These are phyloP conservation scores for Siniperca knerii DNA, from an alignment of 2,113 vertebrate genomes.

Conservation along the genomic window DNA sequence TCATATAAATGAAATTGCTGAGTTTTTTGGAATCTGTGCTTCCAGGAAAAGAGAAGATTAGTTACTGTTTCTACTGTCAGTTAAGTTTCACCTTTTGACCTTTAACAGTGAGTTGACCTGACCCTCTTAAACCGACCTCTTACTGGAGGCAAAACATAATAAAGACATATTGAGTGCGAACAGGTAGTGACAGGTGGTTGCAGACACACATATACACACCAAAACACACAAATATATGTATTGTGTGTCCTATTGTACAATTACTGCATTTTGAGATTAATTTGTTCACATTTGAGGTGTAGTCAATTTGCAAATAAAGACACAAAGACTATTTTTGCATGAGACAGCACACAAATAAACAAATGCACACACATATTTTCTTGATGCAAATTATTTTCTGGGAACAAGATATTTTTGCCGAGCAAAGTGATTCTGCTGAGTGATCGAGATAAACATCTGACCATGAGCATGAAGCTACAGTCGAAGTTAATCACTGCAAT, in stretches of 20 bases:
- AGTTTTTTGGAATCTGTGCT: not conserved
- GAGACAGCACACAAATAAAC: not conserved
- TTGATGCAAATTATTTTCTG: not conserved
- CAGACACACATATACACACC: not conserved
- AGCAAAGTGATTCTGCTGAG: conserved; percentile 5
- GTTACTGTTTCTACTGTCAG: not conserved
- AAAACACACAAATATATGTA: not conserved
- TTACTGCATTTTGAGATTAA: not conserved
- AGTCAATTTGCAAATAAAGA: not conserved
- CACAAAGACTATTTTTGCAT: not conserved
- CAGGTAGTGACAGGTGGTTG: not conserved
- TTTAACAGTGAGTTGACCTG: not conserved
- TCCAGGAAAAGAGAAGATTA: not conserved
- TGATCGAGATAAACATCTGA: conserved; percentile 28
- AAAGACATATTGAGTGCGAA: not conserved
- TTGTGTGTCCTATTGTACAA: not conserved
- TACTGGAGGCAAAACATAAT: not conserved
- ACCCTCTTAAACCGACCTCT: not conserved
- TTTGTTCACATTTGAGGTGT: not conserved
- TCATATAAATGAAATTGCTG: not conserved
- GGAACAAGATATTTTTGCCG: not conserved
- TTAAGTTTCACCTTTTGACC: not conserved
- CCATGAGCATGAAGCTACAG: not conserved
- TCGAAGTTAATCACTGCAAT: not conserved
- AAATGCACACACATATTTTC: not conserved